These are phyloP conservation scores for Isoperla grammatica DNA, from an alignment of 2,888 invertebrate genomes.

Conservation along the genomic window DNA sequence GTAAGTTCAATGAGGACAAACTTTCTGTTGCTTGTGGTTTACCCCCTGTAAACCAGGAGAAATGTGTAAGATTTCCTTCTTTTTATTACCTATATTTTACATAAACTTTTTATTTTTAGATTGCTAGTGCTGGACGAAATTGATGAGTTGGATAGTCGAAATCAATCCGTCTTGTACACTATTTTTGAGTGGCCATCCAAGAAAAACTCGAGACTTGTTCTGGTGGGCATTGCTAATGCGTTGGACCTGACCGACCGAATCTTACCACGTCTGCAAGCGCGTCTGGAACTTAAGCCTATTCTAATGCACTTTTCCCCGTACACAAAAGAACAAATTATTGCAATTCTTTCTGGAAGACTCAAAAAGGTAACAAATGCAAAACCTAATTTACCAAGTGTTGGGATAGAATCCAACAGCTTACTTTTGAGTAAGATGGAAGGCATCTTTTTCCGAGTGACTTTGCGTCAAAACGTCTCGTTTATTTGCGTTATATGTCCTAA, in stretches of 20 bases:
- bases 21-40: no score
- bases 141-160: constrained; percentile 81
- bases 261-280: constrained; percentile 77
- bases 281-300: constrained; percentile 63
- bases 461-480: no score
- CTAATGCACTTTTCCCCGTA: constrained; percentile 91
- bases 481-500: no score
- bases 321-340: constrained; percentile 78
- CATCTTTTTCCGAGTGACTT: no score
- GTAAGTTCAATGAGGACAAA: no score
- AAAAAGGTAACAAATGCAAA: constrained; percentile 47
- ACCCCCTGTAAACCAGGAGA: no score
- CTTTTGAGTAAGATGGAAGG: no score
- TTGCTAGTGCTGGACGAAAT: constrained; percentile 90
- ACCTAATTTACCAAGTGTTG: no score
- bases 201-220: constrained; percentile 60
- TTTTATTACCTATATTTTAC: constrained; percentile 29
- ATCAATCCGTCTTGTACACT: constrained; percentile 82
- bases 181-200: constrained; percentile 90
- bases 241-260: constrained; percentile 89
- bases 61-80: background rate
- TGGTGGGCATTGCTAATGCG: constrained; percentile 93
- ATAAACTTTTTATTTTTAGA: no score
- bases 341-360: constrained; percentile 77
- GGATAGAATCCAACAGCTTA: no score